Evolutionary conservation across 2,888 invertebrate genomes (phyloP), one percentile per base, ranked within the genome.

Genomic region (Sympetrum striolatum): DNA sequence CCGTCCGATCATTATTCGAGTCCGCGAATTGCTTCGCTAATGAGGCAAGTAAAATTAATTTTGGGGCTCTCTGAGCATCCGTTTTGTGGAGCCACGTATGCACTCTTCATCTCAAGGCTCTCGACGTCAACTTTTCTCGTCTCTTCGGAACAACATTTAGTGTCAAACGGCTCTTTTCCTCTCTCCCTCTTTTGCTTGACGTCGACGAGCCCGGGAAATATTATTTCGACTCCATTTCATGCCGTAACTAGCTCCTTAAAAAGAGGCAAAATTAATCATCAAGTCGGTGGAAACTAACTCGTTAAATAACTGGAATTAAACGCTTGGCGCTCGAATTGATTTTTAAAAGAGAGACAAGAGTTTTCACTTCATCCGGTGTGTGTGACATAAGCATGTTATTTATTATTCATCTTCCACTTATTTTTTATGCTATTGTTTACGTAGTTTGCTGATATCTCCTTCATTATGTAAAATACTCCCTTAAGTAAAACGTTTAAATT

Each of bases 31-130:
- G 82, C 82, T 82, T 82, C 82, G 53, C 82, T 82, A 82, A 82
- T 82, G 82, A 82, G 82, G 82, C 22, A 82, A 82, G 82, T 60
- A 60, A 82, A 82, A 82, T 82, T 82, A 82, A 82, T 82, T 82
- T 82, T 35, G 35, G 53, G 58, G 4, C 39, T 2, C 6, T 39
- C 39, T 39, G 39, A 39, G 18, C 37, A 37, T 80, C 15, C 37
- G 15, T 39, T 22, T n/a, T n/a, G n/a, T n/a, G n/a, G n/a, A n/a
- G n/a, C 12, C 39, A 8, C n/a, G 15, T 39, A 22, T 39, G n/a
- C 39, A 22, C 81, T 15, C 39, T 39, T 39, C 39, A 37, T 37
- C 37, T 81, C 81, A 22, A n/a, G n/a, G n/a, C n/a, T n/a, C n/a
- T n/a, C n/a, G n/a, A n/a, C n/a, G n/a, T n/a, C n/a, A n/a, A n/a